A percentile compares a stretch with the other conserved stretches of the same genome.
Conservation (phyloP, 2,113 vertebrate species). For the Hippocampus abdominalis region DNA sequence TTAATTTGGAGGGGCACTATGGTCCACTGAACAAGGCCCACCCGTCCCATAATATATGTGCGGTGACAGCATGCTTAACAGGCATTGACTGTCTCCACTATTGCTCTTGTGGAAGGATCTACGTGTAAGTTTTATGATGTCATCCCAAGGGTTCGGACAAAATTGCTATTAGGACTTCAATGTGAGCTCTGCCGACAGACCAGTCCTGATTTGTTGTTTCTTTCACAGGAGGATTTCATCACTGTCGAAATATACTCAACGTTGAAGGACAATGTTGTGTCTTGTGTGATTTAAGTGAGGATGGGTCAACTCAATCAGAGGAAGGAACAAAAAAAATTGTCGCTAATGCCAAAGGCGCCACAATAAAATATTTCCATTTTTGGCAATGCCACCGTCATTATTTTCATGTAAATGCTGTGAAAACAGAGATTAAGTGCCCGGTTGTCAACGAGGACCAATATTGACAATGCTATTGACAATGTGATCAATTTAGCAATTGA, state of each 20-base stretch:
- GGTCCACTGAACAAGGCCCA: conserved; percentile 15
- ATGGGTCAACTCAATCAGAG: no score
- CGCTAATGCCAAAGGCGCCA: no score
- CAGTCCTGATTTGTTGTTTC: conserved; percentile 16
- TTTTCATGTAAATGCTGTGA: no score
- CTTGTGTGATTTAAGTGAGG: no score
- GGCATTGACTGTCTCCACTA: conserved; percentile 2
- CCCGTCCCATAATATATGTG: conserved; percentile 4
- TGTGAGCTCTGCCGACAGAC: conserved; percentile 14
- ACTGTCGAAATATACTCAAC: conserved; percentile 16
- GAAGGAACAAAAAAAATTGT: no score
- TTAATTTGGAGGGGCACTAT: conserved; percentile 12
- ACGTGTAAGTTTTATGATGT: not conserved
- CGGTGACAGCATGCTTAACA: conserved; percentile 6
- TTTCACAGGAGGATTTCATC: conserved; percentile 26
- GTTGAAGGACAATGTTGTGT: no score
- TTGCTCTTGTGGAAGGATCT: not conserved
- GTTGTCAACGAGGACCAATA: no score
- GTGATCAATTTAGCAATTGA: no score
- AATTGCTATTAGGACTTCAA: conserved; percentile 11
- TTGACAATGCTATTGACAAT: no score
- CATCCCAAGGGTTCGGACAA: conserved; percentile 7
- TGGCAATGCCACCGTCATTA: no score
- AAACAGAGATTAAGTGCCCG: no score
- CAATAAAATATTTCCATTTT: no score